phyloP scores from a whole-genome alignment of 1,140 invertebrate genomes.

The Doryteuthis pealeii region DNA sequence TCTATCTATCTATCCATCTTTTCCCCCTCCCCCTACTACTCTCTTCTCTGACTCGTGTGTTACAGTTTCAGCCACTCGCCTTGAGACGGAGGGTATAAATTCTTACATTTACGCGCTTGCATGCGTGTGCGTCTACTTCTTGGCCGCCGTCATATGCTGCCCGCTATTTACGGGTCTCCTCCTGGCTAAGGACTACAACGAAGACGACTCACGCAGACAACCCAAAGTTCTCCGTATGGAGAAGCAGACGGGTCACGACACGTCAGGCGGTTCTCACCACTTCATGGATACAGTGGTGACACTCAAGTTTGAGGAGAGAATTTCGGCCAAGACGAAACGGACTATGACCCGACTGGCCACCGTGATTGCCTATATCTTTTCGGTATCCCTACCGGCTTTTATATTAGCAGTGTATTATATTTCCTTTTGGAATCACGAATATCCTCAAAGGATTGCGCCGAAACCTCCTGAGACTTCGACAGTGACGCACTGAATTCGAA shows the following conservation, averaged over 20 bases:
- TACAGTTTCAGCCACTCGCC: background rate
- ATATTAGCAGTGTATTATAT: conserved; percentile 5
- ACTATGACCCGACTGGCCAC: background rate
- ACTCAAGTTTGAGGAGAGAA: background rate
- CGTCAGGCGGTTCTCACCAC: background rate
- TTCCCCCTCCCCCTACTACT: background rate
- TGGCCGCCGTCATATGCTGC: background rate
- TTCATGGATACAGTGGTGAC: background rate
- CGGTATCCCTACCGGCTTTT: background rate
- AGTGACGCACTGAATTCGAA: background rate
- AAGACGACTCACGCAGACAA: background rate
- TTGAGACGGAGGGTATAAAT: background rate
- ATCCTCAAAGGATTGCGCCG: background rate
- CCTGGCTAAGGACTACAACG: background rate
- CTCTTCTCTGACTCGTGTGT: background rate
- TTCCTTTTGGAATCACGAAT: conserved; percentile 11
- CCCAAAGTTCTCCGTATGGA: background rate
- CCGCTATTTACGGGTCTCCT: background rate
- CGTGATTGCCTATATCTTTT: background rate
- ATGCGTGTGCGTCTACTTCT: background rate
- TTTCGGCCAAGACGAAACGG: background rate
- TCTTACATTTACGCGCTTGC: background rate
- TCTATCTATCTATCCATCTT: background rate
- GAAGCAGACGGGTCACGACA: background rate
- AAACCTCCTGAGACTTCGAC: background rate